Evolutionary conservation across 2,888 invertebrate genomes (phyloP).

Genomic region (Drosophila neutralis): DNA sequence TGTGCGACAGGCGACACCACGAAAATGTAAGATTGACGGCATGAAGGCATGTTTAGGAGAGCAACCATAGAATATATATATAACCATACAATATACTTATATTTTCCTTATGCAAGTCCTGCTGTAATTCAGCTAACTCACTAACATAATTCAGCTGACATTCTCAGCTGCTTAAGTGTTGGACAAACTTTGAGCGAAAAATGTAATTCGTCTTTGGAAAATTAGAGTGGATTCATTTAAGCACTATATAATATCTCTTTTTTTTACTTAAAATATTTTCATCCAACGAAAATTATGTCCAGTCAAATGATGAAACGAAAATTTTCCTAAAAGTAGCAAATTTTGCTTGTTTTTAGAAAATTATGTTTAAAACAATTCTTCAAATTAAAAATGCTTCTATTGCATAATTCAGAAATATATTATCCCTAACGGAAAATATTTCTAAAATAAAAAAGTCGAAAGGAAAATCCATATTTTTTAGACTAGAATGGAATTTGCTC

Average conservation of each 20-base stretch:
- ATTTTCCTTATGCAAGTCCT: constrained; percentile 22
- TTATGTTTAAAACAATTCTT: neutral
- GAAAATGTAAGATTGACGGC: constrained; percentile 58
- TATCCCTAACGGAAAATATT: neutral
- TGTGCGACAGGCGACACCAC: constrained; percentile 43
- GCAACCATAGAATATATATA: constrained; percentile 2
- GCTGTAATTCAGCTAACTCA: constrained; percentile 34
- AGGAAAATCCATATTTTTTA: neutral
- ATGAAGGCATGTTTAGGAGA: constrained; percentile 42
- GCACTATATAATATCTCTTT: constrained; percentile 7
- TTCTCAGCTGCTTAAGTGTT: constrained; percentile 66
- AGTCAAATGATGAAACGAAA: neutral
- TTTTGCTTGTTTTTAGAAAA: neutral
- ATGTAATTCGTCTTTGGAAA: constrained; percentile 64
- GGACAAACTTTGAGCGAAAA: constrained; percentile 66
- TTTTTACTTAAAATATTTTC: constrained; percentile 35
- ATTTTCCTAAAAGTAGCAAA: fast-evolving
- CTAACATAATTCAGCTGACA: constrained; percentile 54
- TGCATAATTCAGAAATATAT: neutral
- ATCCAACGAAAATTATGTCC: neutral
- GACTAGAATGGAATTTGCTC: neutral
- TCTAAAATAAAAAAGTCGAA: neutral
- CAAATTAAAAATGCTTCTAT: neutral
- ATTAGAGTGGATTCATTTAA: constrained; percentile 11
- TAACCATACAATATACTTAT: no score